These are phyloP conservation scores for Synergus laeviventris DNA, from an alignment of 2,888 invertebrate genomes.

Conservation along the genomic window DNA sequence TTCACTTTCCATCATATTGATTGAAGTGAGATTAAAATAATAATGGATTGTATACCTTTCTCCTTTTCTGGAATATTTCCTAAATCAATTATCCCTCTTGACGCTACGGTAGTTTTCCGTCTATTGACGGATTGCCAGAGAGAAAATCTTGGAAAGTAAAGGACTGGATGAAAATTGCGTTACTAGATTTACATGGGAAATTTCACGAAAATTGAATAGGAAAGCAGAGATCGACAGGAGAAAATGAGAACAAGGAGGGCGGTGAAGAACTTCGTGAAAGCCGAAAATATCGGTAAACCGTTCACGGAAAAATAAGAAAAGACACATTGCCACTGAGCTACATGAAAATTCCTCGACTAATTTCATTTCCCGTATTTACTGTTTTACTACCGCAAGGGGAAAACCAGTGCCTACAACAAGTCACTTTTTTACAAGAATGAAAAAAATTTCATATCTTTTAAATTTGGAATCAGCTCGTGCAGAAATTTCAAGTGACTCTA, in stretches of 20 bases:
- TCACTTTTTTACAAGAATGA: not conserved
- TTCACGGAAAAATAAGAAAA: slow-evolving; percentile 20
- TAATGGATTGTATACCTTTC: too few relatives aligned
- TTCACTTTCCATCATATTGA: too few relatives aligned
- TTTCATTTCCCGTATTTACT: not conserved
- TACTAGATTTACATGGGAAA: not conserved
- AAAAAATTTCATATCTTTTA: not conserved
- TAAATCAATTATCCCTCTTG: too few relatives aligned
- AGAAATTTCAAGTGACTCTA: too few relatives aligned
- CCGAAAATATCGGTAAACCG: slow-evolving; percentile 3
- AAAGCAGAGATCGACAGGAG: not conserved
- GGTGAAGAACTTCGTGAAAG: not conserved
- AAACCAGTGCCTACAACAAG: slow-evolving; percentile 7
- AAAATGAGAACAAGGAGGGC: not conserved
- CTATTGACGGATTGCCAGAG: not conserved
- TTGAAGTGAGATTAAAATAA: too few relatives aligned
- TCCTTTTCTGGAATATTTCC: too few relatives aligned
- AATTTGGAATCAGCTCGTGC: not conserved
- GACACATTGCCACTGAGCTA: not conserved
- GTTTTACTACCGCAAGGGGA: not conserved
- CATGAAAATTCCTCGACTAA: slow-evolving; percentile 11
- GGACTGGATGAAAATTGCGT: not conserved
- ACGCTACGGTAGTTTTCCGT: too few relatives aligned
- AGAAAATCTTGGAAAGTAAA: not conserved
- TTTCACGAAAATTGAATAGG: not conserved